Conservation (phyloP, 2,113 vertebrate species). For the Anoplopoma fimbria region DNA sequence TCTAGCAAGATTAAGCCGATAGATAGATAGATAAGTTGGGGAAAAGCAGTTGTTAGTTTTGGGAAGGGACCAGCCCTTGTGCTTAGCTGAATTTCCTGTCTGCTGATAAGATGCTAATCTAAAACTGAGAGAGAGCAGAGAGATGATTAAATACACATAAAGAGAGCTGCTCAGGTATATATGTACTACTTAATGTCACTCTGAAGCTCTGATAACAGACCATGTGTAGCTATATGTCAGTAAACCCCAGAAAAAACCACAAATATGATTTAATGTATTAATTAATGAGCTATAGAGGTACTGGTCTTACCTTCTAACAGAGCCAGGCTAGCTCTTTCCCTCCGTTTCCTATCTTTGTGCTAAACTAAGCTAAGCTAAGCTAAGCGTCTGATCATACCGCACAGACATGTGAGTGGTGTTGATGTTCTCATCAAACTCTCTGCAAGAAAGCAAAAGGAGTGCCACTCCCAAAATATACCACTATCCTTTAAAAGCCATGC, state of each 20-base stretch:
- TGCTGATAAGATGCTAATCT: slow-evolving; percentile 1
- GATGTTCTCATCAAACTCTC: no score
- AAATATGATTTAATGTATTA: no score
- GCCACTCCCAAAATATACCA: background rate
- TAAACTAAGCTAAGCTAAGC: background rate
- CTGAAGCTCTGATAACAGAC: background rate
- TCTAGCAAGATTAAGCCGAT: background rate
- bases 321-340: no score
- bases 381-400: background rate
- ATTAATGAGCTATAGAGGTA: no score
- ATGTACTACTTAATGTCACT: background rate
- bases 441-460: background rate
- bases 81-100: slow-evolving; percentile 23
- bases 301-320: no score
- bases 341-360: background rate
- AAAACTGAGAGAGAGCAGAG: background rate
- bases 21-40: background rate
- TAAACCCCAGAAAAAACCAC: no score
- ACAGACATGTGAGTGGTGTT: background rate
- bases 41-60: slow-evolving; percentile 27
- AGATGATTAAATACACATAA: background rate
- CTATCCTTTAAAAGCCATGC: background rate
- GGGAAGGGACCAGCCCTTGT: background rate
- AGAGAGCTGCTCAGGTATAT: background rate
- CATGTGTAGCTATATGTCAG: background rate